These are phyloP conservation scores for Drosophila kepulauana DNA, from an alignment of 1,140 invertebrate species.

Conservation along the genomic window DNA sequence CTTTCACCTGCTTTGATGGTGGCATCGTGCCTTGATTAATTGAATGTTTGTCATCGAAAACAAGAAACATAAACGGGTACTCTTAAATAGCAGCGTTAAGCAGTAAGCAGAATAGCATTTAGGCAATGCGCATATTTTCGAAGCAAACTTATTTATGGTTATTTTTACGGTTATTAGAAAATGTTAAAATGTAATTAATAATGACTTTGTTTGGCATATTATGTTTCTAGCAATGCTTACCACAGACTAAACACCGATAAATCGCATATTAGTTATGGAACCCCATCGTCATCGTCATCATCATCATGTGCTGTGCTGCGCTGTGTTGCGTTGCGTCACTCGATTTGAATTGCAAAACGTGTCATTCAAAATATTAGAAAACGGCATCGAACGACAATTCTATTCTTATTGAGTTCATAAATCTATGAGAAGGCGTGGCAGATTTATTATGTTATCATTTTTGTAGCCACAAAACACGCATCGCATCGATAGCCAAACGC, in stretches of 20 bases:
- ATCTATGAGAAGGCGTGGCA: constrained; percentile 58
- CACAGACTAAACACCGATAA: constrained; percentile 50
- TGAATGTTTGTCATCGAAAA: constrained; percentile 67
- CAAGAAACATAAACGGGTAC: constrained; percentile 45
- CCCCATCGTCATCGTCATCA: constrained; percentile 28
- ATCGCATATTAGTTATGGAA: constrained; percentile 62
- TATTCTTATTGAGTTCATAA: constrained; percentile 41
- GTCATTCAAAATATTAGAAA: constrained; percentile 53
- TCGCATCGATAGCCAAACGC: background rate
- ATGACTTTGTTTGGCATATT: constrained; percentile 68
- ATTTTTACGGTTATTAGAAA: constrained; percentile 78
- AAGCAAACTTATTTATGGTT: constrained; percentile 62
- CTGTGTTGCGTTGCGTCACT: constrained; percentile 52
- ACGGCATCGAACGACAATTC: constrained; percentile 22
- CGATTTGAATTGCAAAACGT: constrained; percentile 65
- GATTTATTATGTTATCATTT: constrained; percentile 52
- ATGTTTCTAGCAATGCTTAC: constrained; percentile 50
- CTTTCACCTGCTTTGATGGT: constrained; percentile 61
- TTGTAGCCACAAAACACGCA: constrained; percentile 1
- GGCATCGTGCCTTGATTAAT: constrained; percentile 66
- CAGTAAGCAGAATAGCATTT: constrained; percentile 22
- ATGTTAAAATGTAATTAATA: constrained; percentile 79
- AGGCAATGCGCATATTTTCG: constrained; percentile 43
- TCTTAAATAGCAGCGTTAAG: constrained; percentile 15
- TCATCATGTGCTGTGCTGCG: background rate